Base-by-base conservation (phyloP, 2,888 invertebrate genomes). In the Clepsis dumicolana region DNA sequence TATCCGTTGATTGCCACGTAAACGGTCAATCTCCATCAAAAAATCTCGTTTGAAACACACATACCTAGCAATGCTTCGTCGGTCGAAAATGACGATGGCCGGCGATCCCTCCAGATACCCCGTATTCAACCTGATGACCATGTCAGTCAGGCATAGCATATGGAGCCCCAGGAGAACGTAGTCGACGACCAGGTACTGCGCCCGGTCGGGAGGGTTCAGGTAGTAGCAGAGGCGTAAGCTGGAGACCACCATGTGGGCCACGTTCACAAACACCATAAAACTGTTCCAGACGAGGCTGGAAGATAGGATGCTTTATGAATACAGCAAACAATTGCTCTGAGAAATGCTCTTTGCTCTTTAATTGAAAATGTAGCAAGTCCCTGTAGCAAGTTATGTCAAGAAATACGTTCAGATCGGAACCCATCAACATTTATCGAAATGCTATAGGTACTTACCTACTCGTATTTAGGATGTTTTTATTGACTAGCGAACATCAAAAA, bases 41-140 rank as follows among this genome's bases (percentile, higher is more conserved):
- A n/a, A 18, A 38, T 4, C 16, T 41, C 7, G 1, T 44, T 44
- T 16, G 2, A 41, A 25, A 71, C 77, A 76, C 73, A 87, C 88
- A n/a, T 2, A n/a, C 29, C 79, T 76, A 60, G 74, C 68, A 65
- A 87, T 84, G 12, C 72, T 73, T 14, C 63, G 70, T 52, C 83
- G 84, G 2, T 79, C 75, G 74, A 91, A 67, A 5, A 84, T 75
- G 4, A 89, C 76, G 25, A 74, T 71, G 5, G 71, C 70, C 1
- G 77, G 71, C 1, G 62, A 67, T 2, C 71, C 72, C 3, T 80
- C 75, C 18, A 78, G 70, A 63, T 81, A 86, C 14, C 92, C 92
- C 0, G 80, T 82, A 59, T 89, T 86, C 70, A 88, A 86, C 2
- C 76, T 80, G n/a, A 91, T 25, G 10, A 80, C 8, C 3, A 91